Evolutionary conservation across 2,888 invertebrate species (phyloP).

Genomic region (Dasypolia templi): DNA sequence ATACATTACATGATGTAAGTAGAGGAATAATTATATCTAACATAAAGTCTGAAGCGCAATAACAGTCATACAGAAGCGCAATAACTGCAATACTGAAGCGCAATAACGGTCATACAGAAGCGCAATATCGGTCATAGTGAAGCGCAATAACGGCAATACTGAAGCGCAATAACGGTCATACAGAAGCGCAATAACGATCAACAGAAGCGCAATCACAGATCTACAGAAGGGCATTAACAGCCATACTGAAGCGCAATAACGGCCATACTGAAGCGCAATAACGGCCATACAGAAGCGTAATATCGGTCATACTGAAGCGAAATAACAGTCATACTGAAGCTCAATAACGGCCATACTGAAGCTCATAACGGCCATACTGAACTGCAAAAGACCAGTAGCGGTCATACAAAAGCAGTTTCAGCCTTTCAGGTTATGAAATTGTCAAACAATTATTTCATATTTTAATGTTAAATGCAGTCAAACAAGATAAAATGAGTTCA

Average conservation of each 20-base stretch:
- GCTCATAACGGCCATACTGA: not conserved
- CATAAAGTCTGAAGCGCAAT: not conserved
- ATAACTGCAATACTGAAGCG: not conserved
- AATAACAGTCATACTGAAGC: not conserved
- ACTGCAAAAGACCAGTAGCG: not conserved
- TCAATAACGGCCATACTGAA: not conserved
- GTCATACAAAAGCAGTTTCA: not conserved
- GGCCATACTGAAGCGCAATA: not conserved
- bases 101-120: not conserved
- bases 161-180: not conserved
- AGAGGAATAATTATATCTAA: not conserved
- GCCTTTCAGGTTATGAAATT: not conserved
- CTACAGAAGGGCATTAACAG: not conserved
- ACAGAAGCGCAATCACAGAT: not conserved
- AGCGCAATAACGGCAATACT: not conserved
- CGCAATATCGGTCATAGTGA: not conserved
- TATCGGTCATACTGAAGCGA: not conserved
- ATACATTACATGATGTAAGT: not conserved
- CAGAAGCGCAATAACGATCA: not conserved
- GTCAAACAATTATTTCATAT: not conserved
- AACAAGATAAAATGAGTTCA: conserved; percentile 29
- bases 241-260: not conserved
- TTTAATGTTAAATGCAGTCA: not conserved
- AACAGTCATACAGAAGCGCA: not conserved
- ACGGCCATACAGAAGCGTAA: not conserved